Base-by-base conservation (phyloP, 2,113 vertebrate genomes). In the Trichomycterus rosablanca region DNA sequence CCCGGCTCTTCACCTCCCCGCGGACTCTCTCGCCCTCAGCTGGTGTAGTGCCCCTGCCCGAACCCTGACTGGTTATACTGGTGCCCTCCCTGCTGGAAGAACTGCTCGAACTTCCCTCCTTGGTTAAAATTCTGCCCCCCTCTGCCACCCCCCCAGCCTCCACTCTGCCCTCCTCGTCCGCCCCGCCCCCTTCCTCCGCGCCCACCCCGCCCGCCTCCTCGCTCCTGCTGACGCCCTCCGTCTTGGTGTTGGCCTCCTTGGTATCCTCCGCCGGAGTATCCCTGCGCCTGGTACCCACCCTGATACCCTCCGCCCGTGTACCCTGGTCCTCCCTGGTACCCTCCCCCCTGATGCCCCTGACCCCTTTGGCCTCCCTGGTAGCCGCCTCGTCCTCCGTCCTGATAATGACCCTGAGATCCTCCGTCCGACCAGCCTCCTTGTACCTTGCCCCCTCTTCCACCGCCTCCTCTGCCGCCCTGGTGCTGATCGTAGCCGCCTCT, bases 11-110 rank as follows among this genome's bases (percentile, higher is more conserved):
- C 26, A 7, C 3, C 26, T 3, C 7, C 26, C 26, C 3, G 26
- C 26, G 26, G 26, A n/a, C n/a, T n/a, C n/a, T n/a, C n/a, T n/a
- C 7, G 26, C 26, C 26, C 84, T 98, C 90, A 99, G 82, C 94
- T 97, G 3, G 89, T 91, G 58, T 93, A 97, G 67, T 97, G 88
- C 83, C 91, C 91, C 80, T 97, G 95, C 72, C 87, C 90, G 79
- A 97, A 99, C 61, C 95, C 95, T 68, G 94, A 87, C 0, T 97
- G 93, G 81, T 81, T 95, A 83, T 93, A 98, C 65, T 97, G 93
- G 70, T 98, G 93, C 34, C 95, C 96, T n/a, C 94, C 96, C 3
- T 99, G 93, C 69, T 97, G 95, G 84, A 97, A 99, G 81, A 93
- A 97, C 85, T 98, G 94, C 83, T 99, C 96, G 87, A 99, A 98